Conservation (phyloP, 2,113 vertebrate genomes). For the Canis aureus region DNA sequence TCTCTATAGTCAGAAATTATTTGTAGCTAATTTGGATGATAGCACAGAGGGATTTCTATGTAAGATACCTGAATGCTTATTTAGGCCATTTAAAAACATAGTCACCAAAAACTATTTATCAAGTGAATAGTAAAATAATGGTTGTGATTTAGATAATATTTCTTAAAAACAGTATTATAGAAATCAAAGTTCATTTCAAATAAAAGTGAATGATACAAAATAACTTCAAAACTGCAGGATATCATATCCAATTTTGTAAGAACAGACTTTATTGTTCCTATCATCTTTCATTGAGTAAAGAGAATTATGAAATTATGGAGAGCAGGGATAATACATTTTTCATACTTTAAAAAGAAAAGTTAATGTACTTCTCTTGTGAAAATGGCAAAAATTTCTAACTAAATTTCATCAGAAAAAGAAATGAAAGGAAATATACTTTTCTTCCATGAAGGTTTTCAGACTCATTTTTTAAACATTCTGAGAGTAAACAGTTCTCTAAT, state of each 20-base stretch:
- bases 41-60: background rate
- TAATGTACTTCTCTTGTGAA: background rate
- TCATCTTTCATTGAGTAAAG: background rate
- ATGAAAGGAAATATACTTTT: conserved; percentile 15
- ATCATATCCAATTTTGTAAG: background rate
- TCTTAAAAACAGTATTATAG: background rate
- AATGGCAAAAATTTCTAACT: background rate
- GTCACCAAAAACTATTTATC: background rate
- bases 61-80: background rate
- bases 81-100: background rate
- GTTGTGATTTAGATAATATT: background rate
- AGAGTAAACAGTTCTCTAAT: conserved; percentile 14
- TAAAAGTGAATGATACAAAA: background rate
- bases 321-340: background rate
- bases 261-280: background rate
- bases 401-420: conserved; percentile 37
- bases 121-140: background rate
- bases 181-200: background rate
- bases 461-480: conserved; percentile 27
- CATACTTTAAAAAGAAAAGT: background rate
- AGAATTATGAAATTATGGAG: background rate
- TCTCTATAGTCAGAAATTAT: background rate
- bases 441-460: background rate
- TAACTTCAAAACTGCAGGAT: background rate
- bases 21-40: background rate